Conservation (phyloP, 1,140 invertebrate species). For the Steinernema khuongi region DNA sequence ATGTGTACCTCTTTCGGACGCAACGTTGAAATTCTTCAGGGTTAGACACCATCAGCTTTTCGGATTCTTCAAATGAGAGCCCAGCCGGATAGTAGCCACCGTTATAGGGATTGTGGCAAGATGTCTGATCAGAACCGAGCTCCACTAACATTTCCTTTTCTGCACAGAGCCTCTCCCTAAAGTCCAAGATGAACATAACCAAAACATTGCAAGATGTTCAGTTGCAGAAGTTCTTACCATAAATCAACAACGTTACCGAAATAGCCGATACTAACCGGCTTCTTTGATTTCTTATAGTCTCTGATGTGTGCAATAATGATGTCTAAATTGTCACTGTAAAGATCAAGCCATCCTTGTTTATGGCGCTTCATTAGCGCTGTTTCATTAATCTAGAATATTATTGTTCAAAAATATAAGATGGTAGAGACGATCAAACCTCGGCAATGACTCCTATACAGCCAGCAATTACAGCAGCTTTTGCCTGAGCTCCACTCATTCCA, state of each 20-base stretch:
- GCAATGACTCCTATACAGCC: slow-evolving; percentile 69
- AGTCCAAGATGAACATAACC: slow-evolving; percentile 15
- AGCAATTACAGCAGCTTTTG: slow-evolving; percentile 68
- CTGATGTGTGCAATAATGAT: slow-evolving; percentile 63
- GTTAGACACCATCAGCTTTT: slow-evolving; percentile 63
- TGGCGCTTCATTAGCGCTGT: slow-evolving; percentile 66
- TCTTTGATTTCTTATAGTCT: slow-evolving; percentile 55
- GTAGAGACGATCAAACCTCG: slow-evolving; percentile 62
- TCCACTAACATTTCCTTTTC: slow-evolving; percentile 67
- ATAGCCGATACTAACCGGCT: slow-evolving; percentile 66
- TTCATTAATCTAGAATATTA: slow-evolving; percentile 61
- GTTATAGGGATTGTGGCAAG: slow-evolving; percentile 68
- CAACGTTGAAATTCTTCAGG: slow-evolving; percentile 64
- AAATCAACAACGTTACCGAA: slow-evolving; percentile 67
- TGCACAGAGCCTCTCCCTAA: slow-evolving; percentile 64
- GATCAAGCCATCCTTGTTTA: slow-evolving; percentile 67
- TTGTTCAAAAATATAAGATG: background rate
- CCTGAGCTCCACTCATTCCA: slow-evolving; percentile 70
- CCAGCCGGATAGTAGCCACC: slow-evolving; percentile 69
- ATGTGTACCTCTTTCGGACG: slow-evolving; percentile 66
- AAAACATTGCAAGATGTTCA: background rate
- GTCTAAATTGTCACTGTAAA: slow-evolving; percentile 64
- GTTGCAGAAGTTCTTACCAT: slow-evolving; percentile 61
- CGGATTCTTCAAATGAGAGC: slow-evolving; percentile 61
- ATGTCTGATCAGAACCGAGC: slow-evolving; percentile 70